phyloP scores from a whole-genome alignment of 2,888 invertebrate species.

The Encarsia formosa region DNA sequence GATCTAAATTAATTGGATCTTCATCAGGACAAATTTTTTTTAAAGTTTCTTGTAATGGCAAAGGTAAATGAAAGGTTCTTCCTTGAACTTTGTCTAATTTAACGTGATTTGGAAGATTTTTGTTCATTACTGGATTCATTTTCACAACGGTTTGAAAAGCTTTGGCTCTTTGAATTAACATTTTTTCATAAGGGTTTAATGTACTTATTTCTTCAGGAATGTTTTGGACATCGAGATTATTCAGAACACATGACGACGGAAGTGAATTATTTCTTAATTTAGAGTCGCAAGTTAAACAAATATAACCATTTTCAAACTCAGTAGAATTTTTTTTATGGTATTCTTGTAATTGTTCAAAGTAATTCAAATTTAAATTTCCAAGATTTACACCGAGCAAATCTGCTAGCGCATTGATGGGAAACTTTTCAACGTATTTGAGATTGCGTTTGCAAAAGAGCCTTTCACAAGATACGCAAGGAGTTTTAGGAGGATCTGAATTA shows the following conservation, averaged over 20 bases:
- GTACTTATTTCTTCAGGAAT: slow-evolving; percentile 26
- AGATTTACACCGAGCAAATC: too few species aligned
- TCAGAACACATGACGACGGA: slow-evolving; percentile 34
- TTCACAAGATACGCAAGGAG: slow-evolving; percentile 2
- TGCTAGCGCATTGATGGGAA: too few species aligned
- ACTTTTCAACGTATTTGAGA: neutral
- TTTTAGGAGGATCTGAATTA: neutral
- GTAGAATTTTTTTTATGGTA: slow-evolving; percentile 3
- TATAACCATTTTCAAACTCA: slow-evolving; percentile 1
- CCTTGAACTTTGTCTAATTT: slow-evolving; percentile 27
- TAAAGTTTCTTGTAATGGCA: too few species aligned
- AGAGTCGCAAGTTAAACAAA: slow-evolving; percentile 22
- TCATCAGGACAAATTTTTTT: slow-evolving; percentile 37
- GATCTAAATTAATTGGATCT: slow-evolving; percentile 34
- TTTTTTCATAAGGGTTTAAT: slow-evolving; percentile 33
- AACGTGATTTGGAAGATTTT: slow-evolving; percentile 33
- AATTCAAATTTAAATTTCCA: too few species aligned
- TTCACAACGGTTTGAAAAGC: slow-evolving; percentile 40
- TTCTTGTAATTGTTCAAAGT: slow-evolving; percentile 5
- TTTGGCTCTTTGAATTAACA: slow-evolving; percentile 39
- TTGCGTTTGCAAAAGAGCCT: neutral
- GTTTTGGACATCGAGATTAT: slow-evolving; percentile 28
- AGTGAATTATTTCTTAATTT: slow-evolving; percentile 30
- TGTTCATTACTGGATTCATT: slow-evolving; percentile 39
- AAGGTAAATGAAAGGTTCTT: slow-evolving; percentile 36